Conservation (phyloP, 2,797 vertebrate genomes). For the Florisuga fusca region DNA sequence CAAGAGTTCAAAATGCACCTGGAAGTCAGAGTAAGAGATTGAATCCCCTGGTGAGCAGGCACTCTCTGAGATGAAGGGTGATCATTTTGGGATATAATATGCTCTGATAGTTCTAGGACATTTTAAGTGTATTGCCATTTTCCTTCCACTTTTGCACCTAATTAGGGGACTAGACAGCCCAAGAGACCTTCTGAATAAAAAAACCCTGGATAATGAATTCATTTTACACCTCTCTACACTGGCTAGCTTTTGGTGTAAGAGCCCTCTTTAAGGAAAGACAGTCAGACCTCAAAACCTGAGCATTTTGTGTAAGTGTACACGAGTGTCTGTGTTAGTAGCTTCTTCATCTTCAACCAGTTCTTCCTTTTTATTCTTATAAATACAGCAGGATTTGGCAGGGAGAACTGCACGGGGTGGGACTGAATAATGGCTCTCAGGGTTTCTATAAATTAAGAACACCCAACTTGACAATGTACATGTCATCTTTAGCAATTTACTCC, state of each 20-base stretch:
- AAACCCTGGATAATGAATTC: background rate
- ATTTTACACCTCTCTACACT: background rate
- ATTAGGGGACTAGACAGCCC: background rate
- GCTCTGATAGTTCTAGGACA: background rate
- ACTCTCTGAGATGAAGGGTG: background rate
- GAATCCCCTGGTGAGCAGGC: background rate
- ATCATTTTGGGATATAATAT: background rate
- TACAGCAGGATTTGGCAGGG: conserved; percentile 59
- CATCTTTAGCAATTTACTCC: conserved; percentile 72
- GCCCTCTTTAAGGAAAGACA: background rate
- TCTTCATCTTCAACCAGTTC: conserved; percentile 50
- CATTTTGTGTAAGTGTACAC: background rate
- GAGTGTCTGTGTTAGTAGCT: background rate
- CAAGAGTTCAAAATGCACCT: background rate
- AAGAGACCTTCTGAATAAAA: background rate
- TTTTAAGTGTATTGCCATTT: background rate
- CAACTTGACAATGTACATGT: conserved; percentile 66
- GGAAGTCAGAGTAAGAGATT: background rate
- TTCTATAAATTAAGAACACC: conserved; percentile 75
- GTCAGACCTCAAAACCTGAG: conserved; percentile 27
- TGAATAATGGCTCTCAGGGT: conserved; percentile 61
- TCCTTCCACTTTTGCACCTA: background rate
- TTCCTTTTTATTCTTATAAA: conserved; percentile 53
- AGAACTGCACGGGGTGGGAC: background rate
- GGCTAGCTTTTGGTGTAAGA: background rate